Evolutionary conservation across 2,888 invertebrate genomes (phyloP).

Genomic region (Macrosiphum euphorbiae): DNA sequence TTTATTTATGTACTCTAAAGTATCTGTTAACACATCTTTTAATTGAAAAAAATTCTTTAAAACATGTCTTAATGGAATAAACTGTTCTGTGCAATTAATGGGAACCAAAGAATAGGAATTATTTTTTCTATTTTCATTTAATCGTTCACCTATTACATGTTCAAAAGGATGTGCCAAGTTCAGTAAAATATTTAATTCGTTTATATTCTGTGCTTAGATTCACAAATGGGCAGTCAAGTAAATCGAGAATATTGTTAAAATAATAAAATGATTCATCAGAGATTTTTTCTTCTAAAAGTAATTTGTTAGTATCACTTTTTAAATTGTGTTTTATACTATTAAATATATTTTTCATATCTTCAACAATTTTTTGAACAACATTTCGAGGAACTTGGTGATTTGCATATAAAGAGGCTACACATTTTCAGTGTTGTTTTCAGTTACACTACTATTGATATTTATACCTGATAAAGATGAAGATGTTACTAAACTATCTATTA

Average conservation of each 20-base stretch:
- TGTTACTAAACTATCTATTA: no score
- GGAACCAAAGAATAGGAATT: slow-evolving; percentile 66
- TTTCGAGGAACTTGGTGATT: neutral
- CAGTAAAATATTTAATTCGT: slow-evolving; percentile 14
- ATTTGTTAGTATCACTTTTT: neutral
- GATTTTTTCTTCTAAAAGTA: neutral
- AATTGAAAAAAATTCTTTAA: neutral
- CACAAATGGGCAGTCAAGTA: neutral
- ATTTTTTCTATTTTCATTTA: slow-evolving; percentile 24
- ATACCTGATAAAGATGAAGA: neutral
- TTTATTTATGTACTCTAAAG: slow-evolving; percentile 1
- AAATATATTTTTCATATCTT: neutral
- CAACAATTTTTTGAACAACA: slow-evolving; percentile 27
- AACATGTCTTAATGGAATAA: neutral
- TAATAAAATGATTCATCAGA: neutral
- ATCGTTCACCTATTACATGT: neutral
- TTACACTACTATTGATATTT: no score
- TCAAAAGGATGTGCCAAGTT: neutral
- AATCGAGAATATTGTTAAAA: neutral
- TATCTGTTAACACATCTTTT: neutral
- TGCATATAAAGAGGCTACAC: neutral
- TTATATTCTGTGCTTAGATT: slow-evolving; percentile 29
- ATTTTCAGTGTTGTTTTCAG: no score
- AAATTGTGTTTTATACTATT: neutral
- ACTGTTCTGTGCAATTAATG: slow-evolving; percentile 65